A percentile compares a stretch with the other conserved stretches of the same genome.
Evolutionary conservation across 1,140 invertebrate genomes (phyloP).

Genomic region (Dendrolimus kikuchii): DNA sequence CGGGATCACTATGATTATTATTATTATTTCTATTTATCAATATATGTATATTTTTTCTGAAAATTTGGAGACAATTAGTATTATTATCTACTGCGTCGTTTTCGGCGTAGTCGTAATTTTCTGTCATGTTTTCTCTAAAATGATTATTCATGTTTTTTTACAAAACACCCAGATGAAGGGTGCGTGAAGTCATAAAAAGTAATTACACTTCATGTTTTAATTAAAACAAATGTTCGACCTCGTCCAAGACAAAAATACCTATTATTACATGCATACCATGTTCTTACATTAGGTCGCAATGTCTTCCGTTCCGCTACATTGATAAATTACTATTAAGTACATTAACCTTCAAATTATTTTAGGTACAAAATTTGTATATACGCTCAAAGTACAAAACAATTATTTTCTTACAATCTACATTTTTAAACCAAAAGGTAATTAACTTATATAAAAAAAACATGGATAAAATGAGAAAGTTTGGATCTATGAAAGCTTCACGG

Average conservation of each 20-base stretch:
- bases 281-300: constrained; percentile 13
- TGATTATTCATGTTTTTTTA: background rate
- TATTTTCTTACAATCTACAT: no score
- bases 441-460: no score
- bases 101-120: background rate
- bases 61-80: no score
- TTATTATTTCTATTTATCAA: no score
- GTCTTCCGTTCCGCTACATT: constrained; percentile 11
- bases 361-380: no score
- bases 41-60: no score
- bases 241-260: constrained; percentile 14
- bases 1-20: no score
- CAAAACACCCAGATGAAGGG: constrained; percentile 6
- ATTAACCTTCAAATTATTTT: constrained; percentile 12
- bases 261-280: constrained; percentile 14
- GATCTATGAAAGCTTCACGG: no score
- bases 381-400: no score
- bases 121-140: constrained; percentile 1
- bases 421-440: no score
- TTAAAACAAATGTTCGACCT: constrained; percentile 18
- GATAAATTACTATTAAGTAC: constrained; percentile 11
- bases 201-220: constrained; percentile 20
- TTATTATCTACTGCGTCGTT: background rate
- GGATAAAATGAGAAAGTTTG: no score
- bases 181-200: constrained; percentile 10